Base-by-base conservation (phyloP, 1,140 invertebrate species). In the Medauroidea extradentata region DNA sequence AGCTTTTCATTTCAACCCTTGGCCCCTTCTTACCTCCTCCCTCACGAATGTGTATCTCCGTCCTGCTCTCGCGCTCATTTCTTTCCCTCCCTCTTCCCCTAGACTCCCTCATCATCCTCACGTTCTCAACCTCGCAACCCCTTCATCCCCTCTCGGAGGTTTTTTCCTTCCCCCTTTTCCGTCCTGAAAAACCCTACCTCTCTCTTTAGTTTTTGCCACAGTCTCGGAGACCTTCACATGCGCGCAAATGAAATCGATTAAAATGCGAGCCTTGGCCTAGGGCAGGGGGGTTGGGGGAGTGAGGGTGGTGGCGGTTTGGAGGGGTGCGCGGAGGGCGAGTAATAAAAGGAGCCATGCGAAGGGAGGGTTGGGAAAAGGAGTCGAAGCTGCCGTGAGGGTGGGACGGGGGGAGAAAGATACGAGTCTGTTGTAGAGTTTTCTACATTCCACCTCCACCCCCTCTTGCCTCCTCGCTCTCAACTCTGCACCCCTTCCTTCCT, bases 231-330 rank as follows among this genome's bases (percentile, higher is more conserved):
- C 29, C 27, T 48, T 58, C 56, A 58, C 56, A 58, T 58, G 56
- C 56, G 56, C 56, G 56, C 56, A 58, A 58, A 58, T 58, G 56
- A 58, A 58, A 58, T 58, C 56, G 56, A 58, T 58, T 58, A 58
- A 58, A 58, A 58, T 58, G 56, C 56, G 56, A 49, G 56, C 56
- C 50, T 58, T 25, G 46, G 44, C 29, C 27, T 23, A 41, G 27
- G 44, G 18, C 48, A 41, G 56, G 48, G 56, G 50, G 50, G 44
- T 58, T 50, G 50, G 29, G 42, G 56, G 44, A 51, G 56, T 0
- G 42, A 19, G 53, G 38, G 24, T 8, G 29, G 24, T 41, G 53
- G 42, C n/a, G 9, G 19, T 34, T 4, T 34, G 29, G 29, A 7
- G 4, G 4, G 46, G 44, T n/a, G 44, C 16, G 48, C n/a, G 44